phyloP scores from a whole-genome alignment of 2,888 invertebrate species.

The Biston stratarius region DNA sequence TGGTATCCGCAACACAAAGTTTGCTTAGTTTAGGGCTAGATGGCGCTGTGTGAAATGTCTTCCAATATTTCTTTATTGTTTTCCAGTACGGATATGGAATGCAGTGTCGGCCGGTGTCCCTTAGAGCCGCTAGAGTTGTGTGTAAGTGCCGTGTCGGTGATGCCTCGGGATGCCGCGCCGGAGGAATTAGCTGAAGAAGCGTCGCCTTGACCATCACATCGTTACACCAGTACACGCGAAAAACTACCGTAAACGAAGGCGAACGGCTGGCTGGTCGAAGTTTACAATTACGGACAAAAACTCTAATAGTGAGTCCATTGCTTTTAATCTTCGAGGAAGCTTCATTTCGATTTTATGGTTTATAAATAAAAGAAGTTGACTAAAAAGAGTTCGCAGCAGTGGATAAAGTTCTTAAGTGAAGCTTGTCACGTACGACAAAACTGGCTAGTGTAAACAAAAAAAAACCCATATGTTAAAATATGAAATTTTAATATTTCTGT shows the following conservation, averaged over 20 bases:
- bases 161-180: slow-evolving; percentile 55
- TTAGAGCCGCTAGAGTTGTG: slow-evolving; percentile 72
- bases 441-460: background rate
- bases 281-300: background rate
- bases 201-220: slow-evolving; percentile 69
- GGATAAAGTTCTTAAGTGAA: background rate
- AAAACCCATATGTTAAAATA: too few relatives aligned
- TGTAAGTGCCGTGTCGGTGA: slow-evolving; percentile 61
- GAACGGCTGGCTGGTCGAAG: too few relatives aligned
- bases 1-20: too few relatives aligned
- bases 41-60: too few relatives aligned
- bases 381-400: too few relatives aligned
- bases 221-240: slow-evolving; percentile 10
- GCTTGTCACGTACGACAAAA: background rate
- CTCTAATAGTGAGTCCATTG: slow-evolving; percentile 12
- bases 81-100: slow-evolving; percentile 80
- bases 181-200: slow-evolving; percentile 80
- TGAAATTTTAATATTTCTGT: too few relatives aligned
- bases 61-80: too few relatives aligned
- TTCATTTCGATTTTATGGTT: background rate
- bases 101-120: slow-evolving; percentile 76
- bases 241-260: slow-evolving; percentile 20
- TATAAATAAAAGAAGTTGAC: background rate
- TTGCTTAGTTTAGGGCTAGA: too few relatives aligned
- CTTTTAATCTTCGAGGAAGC: slow-evolving; percentile 5